Evolutionary conservation across 2,888 invertebrate species (phyloP), one percentile per base, ranked within the genome.

Genomic region (Callimorpha dominula): DNA sequence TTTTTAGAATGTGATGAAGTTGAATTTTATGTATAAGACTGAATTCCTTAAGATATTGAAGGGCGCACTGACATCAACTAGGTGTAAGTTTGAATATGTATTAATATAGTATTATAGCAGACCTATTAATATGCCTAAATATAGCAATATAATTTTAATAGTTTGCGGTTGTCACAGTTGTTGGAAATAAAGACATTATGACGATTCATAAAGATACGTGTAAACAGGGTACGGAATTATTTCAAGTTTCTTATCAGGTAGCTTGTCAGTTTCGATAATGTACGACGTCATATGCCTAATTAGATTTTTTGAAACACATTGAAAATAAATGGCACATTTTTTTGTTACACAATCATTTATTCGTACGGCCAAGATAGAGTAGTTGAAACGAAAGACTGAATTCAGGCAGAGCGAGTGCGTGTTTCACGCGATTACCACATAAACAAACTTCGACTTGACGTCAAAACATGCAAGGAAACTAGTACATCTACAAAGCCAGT

Each of bases 381-480:
- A 79, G 79, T 82, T 78, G 73, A 77, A 82, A 78, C 81, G 71
- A 77, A 82, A 79, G 78, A 79, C 78, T 79, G 80, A 78, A 77
- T 76, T 79, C 71, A 72, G 74, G 52, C 71, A 43, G 64, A 46
- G n/a, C n/a, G 42, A 72, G 78, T 87, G 89, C 91, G 90, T 90
- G 90, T 68, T 76, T 81, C 90, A 90, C 90, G 90, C 91, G 83
- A 91, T 87, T 77, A 73, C 68, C 74, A 81, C 87, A 88, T 89
- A 87, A 89, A 89, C 84, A 81, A 88, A 85, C 84, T 88, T 88
- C 83, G 86, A 86, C 81, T 81, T 86, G 81, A 88, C 87, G 88
- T 86, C 87, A 80, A 74, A 82, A 82, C 70, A 76, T 74, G 57
- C 66, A 73, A 60, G 66, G 71, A 67, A 81, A 74, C 70, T 78